phyloP scores from a whole-genome alignment of 2,888 invertebrate species.

The Heliconius ismenius region DNA sequence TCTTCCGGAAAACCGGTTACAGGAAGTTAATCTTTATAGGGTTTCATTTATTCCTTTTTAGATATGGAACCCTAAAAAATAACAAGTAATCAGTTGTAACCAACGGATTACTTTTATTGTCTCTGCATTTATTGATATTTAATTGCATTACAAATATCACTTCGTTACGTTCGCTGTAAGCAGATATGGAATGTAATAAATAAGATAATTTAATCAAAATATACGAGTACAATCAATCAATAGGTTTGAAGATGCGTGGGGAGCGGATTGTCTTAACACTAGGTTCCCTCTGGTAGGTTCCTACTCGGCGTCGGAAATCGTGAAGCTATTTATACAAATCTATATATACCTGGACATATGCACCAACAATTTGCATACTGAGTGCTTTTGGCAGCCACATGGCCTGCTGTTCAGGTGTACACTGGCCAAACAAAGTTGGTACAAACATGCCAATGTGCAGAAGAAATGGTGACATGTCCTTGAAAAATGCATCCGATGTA shows the following conservation, averaged over 20 bases:
- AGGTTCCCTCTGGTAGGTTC: background rate
- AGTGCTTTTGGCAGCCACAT: slow-evolving; percentile 92
- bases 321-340: background rate
- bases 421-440: slow-evolving; percentile 93
- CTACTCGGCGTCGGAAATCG: background rate
- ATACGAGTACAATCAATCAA: background rate
- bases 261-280: too few relatives aligned
- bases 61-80: too few relatives aligned
- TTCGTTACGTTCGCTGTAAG: too few relatives aligned
- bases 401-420: slow-evolving; percentile 91
- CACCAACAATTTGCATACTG: slow-evolving; percentile 88
- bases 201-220: background rate
- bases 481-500: slow-evolving; percentile 81
- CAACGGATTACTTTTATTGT: too few relatives aligned
- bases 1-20: too few relatives aligned
- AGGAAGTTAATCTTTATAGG: too few relatives aligned
- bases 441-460: slow-evolving; percentile 96
- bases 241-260: background rate
- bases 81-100: too few relatives aligned
- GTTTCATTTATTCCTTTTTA: too few relatives aligned
- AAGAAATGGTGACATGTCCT: slow-evolving; percentile 86
- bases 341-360: slow-evolving; percentile 90
- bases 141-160: too few relatives aligned
- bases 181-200: background rate
- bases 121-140: too few relatives aligned